These are phyloP conservation scores for Epizoanthus illoricatus DNA, from an alignment of 92 coral and sea anemone species.

Conservation along the genomic window DNA sequence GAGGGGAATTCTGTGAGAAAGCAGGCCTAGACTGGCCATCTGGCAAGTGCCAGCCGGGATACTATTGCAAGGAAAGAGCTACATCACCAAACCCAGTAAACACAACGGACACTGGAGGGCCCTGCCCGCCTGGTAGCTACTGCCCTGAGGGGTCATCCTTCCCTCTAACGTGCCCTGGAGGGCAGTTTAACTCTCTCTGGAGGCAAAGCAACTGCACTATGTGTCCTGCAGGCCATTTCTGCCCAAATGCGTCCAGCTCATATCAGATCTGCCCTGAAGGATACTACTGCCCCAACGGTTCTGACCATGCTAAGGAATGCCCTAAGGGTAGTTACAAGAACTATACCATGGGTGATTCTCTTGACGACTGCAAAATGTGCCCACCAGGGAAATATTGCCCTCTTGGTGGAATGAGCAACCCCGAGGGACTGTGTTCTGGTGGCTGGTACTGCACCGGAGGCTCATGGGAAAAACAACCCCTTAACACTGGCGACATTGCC, in stretches of 20 bases:
- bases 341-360: constrained; percentile 75
- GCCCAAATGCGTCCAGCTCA: constrained; percentile 90
- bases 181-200: constrained; percentile 86
- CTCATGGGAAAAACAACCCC: constrained; percentile 91
- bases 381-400: constrained; percentile 94
- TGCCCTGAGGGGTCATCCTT: constrained; percentile 85
- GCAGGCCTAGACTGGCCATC: constrained; percentile 90
- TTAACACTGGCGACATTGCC: constrained; percentile 73
- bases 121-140: constrained; percentile 93
- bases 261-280: constrained; percentile 82
- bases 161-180: constrained; percentile 84
- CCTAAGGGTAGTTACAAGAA: constrained; percentile 96
- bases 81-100: constrained; percentile 77
- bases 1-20: constrained; percentile 84
- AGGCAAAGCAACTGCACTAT: constrained; percentile 72
- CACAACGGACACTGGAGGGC: constrained; percentile 80
- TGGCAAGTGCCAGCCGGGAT: constrained; percentile 88
- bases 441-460: constrained; percentile 99
- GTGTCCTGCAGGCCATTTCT: constrained; percentile 90
- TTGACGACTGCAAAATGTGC: constrained; percentile 86
- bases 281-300: constrained; percentile 85
- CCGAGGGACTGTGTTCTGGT: constrained; percentile 84
- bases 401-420: constrained; percentile 69
- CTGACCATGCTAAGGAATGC: constrained; percentile 72
- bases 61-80: constrained; percentile 76